Percentiles rank a stretch among this genome's conserved stretches.
Conservation (phyloP, 1,140 invertebrate genomes). For the Nebria ingens region DNA sequence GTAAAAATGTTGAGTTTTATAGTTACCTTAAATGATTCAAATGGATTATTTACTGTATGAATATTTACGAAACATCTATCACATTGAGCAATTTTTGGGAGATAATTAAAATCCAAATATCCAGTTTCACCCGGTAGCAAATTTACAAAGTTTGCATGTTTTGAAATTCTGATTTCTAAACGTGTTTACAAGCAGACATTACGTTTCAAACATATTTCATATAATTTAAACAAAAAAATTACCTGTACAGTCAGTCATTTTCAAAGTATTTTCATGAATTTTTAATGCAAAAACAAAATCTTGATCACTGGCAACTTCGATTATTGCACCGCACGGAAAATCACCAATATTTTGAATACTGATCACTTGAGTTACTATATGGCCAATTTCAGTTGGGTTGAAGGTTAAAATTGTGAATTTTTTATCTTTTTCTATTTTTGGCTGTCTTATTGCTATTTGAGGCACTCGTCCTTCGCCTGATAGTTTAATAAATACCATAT, state of each 20-base stretch:
- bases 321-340: slow-evolving; percentile 22
- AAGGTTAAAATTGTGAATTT: slow-evolving; percentile 15
- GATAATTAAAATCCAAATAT: slow-evolving; percentile 17
- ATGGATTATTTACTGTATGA: slow-evolving; percentile 25
- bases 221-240: neutral
- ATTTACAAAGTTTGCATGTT: slow-evolving; percentile 17
- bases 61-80: slow-evolving; percentile 16
- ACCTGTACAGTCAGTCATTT: slow-evolving; percentile 14
- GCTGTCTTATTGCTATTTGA: slow-evolving; percentile 18
- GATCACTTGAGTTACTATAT: slow-evolving; percentile 8
- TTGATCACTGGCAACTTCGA: slow-evolving; percentile 16
- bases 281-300: slow-evolving; percentile 13
- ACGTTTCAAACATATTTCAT: too few relatives aligned
- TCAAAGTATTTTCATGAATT: slow-evolving; percentile 11
- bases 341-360: slow-evolving; percentile 21
- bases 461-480: slow-evolving; percentile 21
- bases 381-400: slow-evolving; percentile 16
- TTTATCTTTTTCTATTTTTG: slow-evolving; percentile 9
- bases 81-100: slow-evolving; percentile 11
- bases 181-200: neutral
- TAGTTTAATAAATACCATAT: neutral
- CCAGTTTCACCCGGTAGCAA: slow-evolving; percentile 15
- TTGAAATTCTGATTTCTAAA: slow-evolving; percentile 8
- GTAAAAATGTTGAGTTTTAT: neutral
- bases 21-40: slow-evolving; percentile 22